Base-by-base conservation (phyloP, 2,113 vertebrate genomes). In the Rostratula benghalensis region DNA sequence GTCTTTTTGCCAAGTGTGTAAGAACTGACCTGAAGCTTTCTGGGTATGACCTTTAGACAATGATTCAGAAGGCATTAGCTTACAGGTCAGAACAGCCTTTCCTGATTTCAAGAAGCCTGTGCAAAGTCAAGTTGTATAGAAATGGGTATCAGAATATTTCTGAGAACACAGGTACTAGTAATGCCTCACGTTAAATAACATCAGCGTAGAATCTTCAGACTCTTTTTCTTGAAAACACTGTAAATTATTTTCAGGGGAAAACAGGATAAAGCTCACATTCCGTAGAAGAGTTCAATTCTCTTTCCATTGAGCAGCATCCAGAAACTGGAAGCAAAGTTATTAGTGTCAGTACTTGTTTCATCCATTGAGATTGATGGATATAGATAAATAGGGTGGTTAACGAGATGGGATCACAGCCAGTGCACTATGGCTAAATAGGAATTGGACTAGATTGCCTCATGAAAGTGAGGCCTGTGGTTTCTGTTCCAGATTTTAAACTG, bases 301-400 rank as follows among this genome's bases (percentile, higher is more conserved):
- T 21, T 84, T 83, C 24, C 14, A 33, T 88, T 89, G 78, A 78
- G 37, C 43, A 51, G 7, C 56, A 33, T 86, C 82, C 76, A 87
- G 77, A 90, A 87, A 41, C 51, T 83, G 37, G 67, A 93, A 95
- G 80, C 59, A 75, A 81, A 86, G 59, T 93, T 94, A 76, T 94
- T 94, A 88, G 50, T 82, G 88, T 94, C 95, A 87, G 73, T 79
- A 60, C 69, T 90, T 43, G 59, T 94, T 97, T 94, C 54, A 70
- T 74, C 59, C 68, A 43, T 57, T 82, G 75, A 94, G 86, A 90
- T 7, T 94, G 86, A 92, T 88, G 57, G 61, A 57, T 94, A 57
- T 80, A 73, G 89, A 94, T 95, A 75, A 95, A 91, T 93, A 87
- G 50, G 15, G 21, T 91, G 69, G 60, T 90, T 97, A 97, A 95